Base-by-base conservation (phyloP, 2,888 invertebrate species). In the Nymphalis urticae region DNA sequence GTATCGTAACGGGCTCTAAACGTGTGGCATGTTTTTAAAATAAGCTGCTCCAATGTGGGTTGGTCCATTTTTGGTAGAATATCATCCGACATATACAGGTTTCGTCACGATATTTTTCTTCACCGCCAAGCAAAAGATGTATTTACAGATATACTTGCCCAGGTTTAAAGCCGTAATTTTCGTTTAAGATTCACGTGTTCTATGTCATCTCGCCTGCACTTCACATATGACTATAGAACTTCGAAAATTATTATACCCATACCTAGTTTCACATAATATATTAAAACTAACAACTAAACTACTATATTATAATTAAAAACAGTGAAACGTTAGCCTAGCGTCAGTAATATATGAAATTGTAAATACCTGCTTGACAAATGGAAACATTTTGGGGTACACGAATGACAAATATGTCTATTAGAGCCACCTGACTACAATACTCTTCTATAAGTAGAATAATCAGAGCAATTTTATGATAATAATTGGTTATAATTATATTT, bases 351-450 rank as follows among this genome's bases (percentile, higher is more conserved):
- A 82, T 82, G 82, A 73, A 79, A 80, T 79, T 76, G 75, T 77
- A 78, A 86, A 85, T 86, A 86, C 83, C 81, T 82, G 82, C 82
- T 80, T 87, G 83, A 88, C 83, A 88, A 86, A 88, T 88, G 80
- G 82, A 79, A 82, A 82, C 86, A 84, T 86, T 88, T 83, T 77
- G 82, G 83, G 82, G 81, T 81, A 80, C 82, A 80, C 82, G 83
- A 80, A 86, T 89, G 87, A 89, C 86, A 89, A 88, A 90, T 89
- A 86, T 75, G 84, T 85, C 81, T 85, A 87, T 90, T 87, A 89
- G 85, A 81, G 78, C 82, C 89, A 90, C 88, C 87, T 89, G 89
- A 82, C 80, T 73, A 75, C 81, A 78, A 81, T 84, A 82, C 83
- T 85, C 84, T 84, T 82, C 85, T 84, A 81, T 83, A 82, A 80